These are phyloP conservation scores for Thysanoteuthis rhombus DNA, from an alignment of 2,888 invertebrate genomes.

Conservation along the genomic window DNA sequence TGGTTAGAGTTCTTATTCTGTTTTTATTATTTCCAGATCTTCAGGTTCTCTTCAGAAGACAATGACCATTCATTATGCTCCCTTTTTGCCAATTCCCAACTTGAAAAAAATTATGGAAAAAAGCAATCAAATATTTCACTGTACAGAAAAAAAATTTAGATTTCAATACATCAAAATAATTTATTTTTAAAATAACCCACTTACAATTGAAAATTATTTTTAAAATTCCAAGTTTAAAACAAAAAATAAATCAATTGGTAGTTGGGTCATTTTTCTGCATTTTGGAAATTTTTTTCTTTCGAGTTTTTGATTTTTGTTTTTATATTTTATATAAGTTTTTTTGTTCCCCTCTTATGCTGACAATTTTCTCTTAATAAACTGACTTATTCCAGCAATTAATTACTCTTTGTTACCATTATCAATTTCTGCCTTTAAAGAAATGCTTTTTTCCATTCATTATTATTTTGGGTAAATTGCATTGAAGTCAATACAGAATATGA, in stretches of 20 bases:
- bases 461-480: neutral
- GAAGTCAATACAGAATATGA: neutral
- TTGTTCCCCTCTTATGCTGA: neutral
- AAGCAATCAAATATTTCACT: neutral
- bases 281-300: neutral
- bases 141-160: neutral
- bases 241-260: neutral
- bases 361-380: neutral
- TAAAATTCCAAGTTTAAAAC: neutral
- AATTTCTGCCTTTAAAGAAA: neutral
- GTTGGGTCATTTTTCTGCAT: neutral
- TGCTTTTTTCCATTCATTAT: neutral
- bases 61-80: neutral
- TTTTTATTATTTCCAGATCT: neutral
- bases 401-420: neutral
- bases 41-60: neutral
- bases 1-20: neutral
- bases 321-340: neutral
- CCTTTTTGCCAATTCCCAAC: neutral
- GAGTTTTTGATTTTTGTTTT: neutral
- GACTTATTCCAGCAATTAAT: neutral
- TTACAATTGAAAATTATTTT: neutral
- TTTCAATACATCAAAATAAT: conserved; percentile 12
- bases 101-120: neutral
- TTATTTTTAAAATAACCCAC: neutral